Percentiles rank a stretch among this genome's conserved stretches.
phyloP scores from a whole-genome alignment of 2,797 vertebrate genomes.

The Melanogrammus aeglefinus region DNA sequence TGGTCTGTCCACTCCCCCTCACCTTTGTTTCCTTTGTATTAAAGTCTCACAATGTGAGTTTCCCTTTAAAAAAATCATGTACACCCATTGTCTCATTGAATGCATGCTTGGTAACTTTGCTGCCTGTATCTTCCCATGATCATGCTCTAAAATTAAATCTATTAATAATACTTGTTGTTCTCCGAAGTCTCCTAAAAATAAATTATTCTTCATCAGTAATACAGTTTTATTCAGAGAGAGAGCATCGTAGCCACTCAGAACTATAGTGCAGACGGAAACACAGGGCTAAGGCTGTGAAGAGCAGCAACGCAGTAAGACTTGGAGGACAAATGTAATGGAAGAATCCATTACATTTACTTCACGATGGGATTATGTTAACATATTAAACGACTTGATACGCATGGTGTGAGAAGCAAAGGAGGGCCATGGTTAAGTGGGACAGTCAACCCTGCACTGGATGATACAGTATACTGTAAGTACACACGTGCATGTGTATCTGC shows the following conservation, averaged over 20 bases:
- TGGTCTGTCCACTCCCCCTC: too few species aligned
- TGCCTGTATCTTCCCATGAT: too few species aligned
- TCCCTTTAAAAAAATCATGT: too few species aligned
- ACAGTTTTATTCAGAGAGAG: not conserved
- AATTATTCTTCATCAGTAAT: too few species aligned
- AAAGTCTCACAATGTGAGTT: too few species aligned
- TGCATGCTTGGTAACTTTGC: too few species aligned
- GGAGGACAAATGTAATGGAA: conserved; percentile 20
- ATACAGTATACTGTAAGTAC: not conserved
- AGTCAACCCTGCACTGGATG: not conserved
- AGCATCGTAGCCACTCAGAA: conserved; percentile 19
- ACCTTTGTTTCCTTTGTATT: too few species aligned
- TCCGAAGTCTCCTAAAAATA: too few species aligned
- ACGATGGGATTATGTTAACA: conserved; percentile 35
- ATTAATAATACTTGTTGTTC: too few species aligned
- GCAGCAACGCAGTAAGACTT: conserved; percentile 23
- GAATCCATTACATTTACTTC: conserved; percentile 36
- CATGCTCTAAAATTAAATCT: too few species aligned
- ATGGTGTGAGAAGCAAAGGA: conserved; percentile 4
- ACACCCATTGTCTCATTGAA: too few species aligned
- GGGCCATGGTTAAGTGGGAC: conserved; percentile 1
- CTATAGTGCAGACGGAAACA: conserved; percentile 29
- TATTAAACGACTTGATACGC: conserved; percentile 27
- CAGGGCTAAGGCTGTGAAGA: conserved; percentile 24
- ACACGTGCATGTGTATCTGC: too few species aligned